phyloP scores from a whole-genome alignment of 2,797 vertebrate genomes.

The Sebastes wilsoni region DNA sequence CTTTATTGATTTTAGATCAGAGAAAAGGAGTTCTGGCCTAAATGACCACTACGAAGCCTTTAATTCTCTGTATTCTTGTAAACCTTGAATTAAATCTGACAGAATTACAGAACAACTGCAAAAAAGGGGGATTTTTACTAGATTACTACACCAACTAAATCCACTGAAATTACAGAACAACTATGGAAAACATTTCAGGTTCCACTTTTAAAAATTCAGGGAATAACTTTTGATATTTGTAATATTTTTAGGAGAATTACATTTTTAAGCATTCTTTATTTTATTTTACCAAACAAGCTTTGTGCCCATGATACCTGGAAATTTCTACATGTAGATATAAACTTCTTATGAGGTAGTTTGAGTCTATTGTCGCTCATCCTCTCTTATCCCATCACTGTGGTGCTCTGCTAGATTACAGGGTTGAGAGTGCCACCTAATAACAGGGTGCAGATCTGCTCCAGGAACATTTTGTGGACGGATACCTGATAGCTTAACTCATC shows the following conservation, averaged over 20 bases:
- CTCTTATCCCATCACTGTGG: constrained; percentile 27
- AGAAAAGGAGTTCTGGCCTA: constrained; percentile 17
- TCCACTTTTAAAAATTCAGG: background rate
- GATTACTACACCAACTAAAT: constrained; percentile 34
- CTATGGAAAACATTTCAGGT: constrained; percentile 1
- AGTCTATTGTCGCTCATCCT: constrained; percentile 48
- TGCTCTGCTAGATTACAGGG: constrained; percentile 65
- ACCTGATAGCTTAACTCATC: constrained; percentile 75
- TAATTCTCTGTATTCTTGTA: constrained; percentile 35
- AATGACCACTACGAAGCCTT: constrained; percentile 26
- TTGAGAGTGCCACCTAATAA: constrained; percentile 68
- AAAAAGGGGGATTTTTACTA: constrained; percentile 9
- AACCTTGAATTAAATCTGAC: constrained; percentile 41
- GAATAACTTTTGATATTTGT: background rate
- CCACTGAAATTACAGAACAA: constrained; percentile 31
- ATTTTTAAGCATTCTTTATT: background rate
- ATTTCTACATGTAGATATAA: background rate
- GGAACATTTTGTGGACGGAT: constrained; percentile 65
- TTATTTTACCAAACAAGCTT: background rate
- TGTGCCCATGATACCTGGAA: background rate
- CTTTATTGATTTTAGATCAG: constrained; percentile 21
- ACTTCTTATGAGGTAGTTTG: constrained; percentile 35
- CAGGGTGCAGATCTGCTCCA: constrained; percentile 57
- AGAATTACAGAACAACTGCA: constrained; percentile 50
- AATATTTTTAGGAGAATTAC: background rate